A percentile compares a stretch with the other conserved stretches of the same genome.
Conservation (phyloP, 1,140 invertebrate genomes). For the Stegodyphus dumicola region DNA sequence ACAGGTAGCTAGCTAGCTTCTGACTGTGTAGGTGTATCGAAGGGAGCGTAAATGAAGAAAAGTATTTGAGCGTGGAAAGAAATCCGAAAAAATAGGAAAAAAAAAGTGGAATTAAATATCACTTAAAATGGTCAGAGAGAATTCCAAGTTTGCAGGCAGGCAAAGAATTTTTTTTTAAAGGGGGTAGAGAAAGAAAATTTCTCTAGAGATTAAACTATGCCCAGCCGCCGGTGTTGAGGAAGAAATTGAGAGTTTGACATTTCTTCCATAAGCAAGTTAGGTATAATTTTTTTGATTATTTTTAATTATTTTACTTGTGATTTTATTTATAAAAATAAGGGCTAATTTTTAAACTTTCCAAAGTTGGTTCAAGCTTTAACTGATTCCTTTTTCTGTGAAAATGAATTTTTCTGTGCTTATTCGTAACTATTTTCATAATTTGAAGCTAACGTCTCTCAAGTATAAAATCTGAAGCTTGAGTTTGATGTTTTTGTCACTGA, state of each 20-base stretch:
- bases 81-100: conserved; percentile 2
- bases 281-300: no score
- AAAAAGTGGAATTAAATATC: conserved; percentile 44
- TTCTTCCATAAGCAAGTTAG: conserved; percentile 19
- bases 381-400: no score
- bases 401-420: no score
- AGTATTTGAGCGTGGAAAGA: conserved; percentile 23
- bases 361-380: no score
- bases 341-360: no score
- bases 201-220: background rate
- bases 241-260: conserved; percentile 35
- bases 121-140: conserved; percentile 39
- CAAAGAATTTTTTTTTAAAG: background rate
- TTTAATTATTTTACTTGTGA: no score
- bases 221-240: background rate
- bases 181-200: no score
- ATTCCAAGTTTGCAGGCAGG: conserved; percentile 13
- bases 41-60: conserved; percentile 32
- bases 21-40: conserved; percentile 11
- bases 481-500: no score
- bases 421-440: no score
- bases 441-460: no score
- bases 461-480: no score
- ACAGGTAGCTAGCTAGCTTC: background rate
- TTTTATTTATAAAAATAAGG: no score